These are phyloP conservation scores for Microtus ochrogaster DNA, from an alignment of 2,113 vertebrate genomes.

Conservation along the genomic window DNA sequence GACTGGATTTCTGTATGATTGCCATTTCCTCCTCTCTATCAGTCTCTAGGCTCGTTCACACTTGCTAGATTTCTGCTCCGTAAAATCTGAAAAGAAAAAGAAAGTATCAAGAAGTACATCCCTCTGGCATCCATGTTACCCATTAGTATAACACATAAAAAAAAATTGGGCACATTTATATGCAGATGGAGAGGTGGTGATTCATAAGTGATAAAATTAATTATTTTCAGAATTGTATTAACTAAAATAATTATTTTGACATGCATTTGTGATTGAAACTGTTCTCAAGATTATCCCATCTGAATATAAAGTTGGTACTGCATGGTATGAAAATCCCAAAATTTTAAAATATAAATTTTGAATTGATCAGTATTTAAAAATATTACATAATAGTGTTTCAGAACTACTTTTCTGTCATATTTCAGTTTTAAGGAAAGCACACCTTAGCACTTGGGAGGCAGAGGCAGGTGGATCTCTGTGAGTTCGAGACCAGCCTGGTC, in stretches of 20 bases:
- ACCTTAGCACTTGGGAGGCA: no score
- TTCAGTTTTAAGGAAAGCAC: conserved; percentile 36
- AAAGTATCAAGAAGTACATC: conserved; percentile 68
- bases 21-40: conserved; percentile 56
- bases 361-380: neutral
- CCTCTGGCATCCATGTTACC: neutral
- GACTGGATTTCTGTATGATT: conserved; percentile 61
- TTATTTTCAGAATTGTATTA: conserved; percentile 13
- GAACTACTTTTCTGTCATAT: neutral
- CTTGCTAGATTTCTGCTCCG: neutral
- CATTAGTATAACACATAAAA: conserved; percentile 40
- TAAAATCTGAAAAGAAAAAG: conserved; percentile 70
- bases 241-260: conserved; percentile 42
- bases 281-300: neutral
- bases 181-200: neutral
- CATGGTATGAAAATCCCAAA: neutral
- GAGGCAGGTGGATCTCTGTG: no score
- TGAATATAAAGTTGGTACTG: neutral
- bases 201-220: conserved; percentile 34
- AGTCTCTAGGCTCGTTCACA: conserved; percentile 43
- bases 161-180: conserved; percentile 6
- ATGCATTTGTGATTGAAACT: conserved; percentile 6
- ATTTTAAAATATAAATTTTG: neutral
- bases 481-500: no score
- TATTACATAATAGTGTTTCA: conserved; percentile 13